These are phyloP conservation scores for Actinernus sp. DNA, from an alignment of 92 coral and sea anemone genomes.

Conservation along the genomic window DNA sequence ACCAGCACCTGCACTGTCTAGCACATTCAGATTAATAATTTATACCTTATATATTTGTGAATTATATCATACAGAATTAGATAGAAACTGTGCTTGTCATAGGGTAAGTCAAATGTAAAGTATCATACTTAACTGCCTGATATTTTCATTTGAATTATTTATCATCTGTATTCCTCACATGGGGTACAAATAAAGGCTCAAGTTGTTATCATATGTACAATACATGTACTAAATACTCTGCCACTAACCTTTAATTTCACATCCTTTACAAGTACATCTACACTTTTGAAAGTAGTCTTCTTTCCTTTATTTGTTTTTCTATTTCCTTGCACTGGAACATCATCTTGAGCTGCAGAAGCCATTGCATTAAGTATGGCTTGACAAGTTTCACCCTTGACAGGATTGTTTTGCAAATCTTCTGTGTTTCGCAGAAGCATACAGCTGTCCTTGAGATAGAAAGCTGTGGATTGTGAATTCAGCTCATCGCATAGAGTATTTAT, in stretches of 20 bases:
- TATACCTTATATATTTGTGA: too few species aligned
- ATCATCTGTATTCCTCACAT: too few species aligned
- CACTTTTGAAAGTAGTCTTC: slow-evolving; percentile 7
- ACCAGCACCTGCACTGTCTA: too few species aligned
- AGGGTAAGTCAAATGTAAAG: too few species aligned
- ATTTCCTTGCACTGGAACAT: slow-evolving; percentile 2
- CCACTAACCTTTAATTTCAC: slow-evolving; percentile 49
- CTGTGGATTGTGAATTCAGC: slow-evolving; percentile 47
- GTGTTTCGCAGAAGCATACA: slow-evolving; percentile 47
- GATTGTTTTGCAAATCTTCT: slow-evolving; percentile 2
- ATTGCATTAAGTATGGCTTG: slow-evolving; percentile 35
- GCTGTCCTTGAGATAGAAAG: slow-evolving; percentile 67
- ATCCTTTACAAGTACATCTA: slow-evolving; percentile 4
- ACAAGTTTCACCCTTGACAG: slow-evolving; percentile 26
- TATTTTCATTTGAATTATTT: too few species aligned
- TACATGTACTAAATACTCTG: too few species aligned
- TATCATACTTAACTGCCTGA: too few species aligned
- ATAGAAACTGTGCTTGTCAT: too few species aligned
- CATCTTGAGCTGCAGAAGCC: neutral
- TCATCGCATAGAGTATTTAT: slow-evolving; percentile 41
- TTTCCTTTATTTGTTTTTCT: slow-evolving; percentile 44
- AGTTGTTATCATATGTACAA: too few species aligned
- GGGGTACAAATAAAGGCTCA: too few species aligned
- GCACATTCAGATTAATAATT: too few species aligned
- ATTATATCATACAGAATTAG: too few species aligned